phyloP scores from a whole-genome alignment of 1,140 invertebrate species.

The Phenacoccus solenopsis region DNA sequence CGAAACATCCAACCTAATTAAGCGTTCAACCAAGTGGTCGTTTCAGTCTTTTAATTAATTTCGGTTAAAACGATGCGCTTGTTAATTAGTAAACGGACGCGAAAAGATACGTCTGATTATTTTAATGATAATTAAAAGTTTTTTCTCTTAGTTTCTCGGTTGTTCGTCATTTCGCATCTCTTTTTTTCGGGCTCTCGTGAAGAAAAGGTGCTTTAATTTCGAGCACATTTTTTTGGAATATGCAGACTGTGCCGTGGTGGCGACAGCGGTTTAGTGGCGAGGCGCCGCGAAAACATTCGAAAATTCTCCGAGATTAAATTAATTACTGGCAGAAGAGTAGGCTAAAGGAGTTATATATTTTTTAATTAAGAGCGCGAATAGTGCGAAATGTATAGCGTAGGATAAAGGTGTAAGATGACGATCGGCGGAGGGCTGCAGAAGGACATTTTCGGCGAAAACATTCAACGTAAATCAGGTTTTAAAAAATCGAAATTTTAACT shows the following conservation, averaged over 20 bases:
- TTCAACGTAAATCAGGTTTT: not conserved
- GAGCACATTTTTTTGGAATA: not conserved
- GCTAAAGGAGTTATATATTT: not conserved
- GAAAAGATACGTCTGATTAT: conserved; percentile 2
- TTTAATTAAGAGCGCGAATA: not conserved
- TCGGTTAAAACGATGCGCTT: conserved; percentile 1
- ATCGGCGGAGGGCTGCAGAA: not conserved
- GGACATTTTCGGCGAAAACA: not conserved
- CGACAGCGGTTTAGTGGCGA: not conserved
- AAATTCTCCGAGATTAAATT: not conserved
- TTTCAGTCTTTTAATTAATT: conserved; percentile 3
- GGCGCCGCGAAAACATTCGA: not conserved
- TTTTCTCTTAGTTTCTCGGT: not conserved
- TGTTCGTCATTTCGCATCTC: not conserved
- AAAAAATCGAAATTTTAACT: not conserved
- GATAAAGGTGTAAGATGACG: not conserved
- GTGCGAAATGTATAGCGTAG: not conserved
- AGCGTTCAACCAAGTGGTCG: not conserved
- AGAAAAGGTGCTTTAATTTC: conserved; percentile 2
- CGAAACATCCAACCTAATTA: not conserved
- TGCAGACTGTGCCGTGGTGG: not conserved
- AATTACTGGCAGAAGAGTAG: not conserved
- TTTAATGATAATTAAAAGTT: conserved; percentile 4
- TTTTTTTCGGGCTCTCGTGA: not conserved
- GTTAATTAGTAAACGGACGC: conserved; percentile 1